Evolutionary conservation across 1,140 invertebrate genomes (phyloP).

Genomic region (Bombus affinis): DNA sequence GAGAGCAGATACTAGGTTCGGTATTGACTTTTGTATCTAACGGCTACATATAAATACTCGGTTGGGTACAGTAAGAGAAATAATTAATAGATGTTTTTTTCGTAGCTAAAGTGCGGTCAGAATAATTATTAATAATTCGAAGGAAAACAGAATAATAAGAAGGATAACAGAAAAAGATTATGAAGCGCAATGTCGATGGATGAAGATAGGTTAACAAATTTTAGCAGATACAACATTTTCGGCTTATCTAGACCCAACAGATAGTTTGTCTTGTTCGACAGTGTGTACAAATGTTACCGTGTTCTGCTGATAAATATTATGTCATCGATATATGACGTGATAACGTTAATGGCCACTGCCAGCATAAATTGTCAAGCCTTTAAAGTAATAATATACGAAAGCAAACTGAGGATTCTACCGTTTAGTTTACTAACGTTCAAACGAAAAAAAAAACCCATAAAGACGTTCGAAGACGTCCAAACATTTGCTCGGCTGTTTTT

Average conservation of each 20-base stretch:
- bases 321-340: not conserved
- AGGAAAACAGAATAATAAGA: not conserved
- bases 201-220: not conserved
- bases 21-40: no score
- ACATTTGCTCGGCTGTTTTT: not conserved
- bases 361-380: not conserved
- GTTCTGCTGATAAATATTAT: not conserved
- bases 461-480: not conserved
- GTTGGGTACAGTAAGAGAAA: not conserved
- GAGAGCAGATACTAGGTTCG: not conserved
- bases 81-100: not conserved
- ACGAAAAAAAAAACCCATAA: not conserved
- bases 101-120: not conserved
- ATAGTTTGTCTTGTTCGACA: not conserved
- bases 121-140: not conserved
- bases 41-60: not conserved
- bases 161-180: not conserved
- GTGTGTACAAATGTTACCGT: not conserved
- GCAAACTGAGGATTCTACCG: not conserved
- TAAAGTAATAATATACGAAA: not conserved
- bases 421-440: not conserved
- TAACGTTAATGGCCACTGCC: not conserved
- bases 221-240: not conserved
- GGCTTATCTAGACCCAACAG: not conserved
- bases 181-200: not conserved